Base-by-base conservation (phyloP, 2,888 invertebrate genomes). In the Dasysyrphus albostriatus region DNA sequence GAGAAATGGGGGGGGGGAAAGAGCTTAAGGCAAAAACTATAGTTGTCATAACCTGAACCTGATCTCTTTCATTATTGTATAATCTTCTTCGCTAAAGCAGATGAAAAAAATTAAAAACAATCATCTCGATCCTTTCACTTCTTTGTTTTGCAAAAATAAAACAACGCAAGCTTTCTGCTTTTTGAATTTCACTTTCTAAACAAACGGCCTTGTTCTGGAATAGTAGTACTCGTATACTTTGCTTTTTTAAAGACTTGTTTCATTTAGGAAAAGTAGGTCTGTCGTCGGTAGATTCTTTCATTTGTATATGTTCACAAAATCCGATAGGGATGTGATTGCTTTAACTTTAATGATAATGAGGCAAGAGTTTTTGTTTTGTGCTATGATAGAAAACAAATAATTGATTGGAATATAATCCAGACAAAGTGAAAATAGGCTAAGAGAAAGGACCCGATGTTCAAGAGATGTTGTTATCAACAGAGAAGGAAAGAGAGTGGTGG, bases 61-160 rank as follows among this genome's bases (percentile, higher is more conserved):
- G 83, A 75, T 75, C 74, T 70, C 63, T 69, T 83, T 79, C 47
- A 29, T 47, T 37, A 37, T 10, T 34, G 5, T 32, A 8, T 1
- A 7, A 74, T 73, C 59, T 73, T n/a, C 51, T 32, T 5, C 29
- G 14, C 6, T n/a, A 4, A 78, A 39, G 44, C 49, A 79, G 75
- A 70, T 14, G n/a, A 24, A 16, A 67, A 63, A 58, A 56, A 79
- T 63, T 49, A 56, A 63, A 72, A 84, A 47, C 84, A 84, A 80
- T 80, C 61, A 67, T 72, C 72, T 58, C 73, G 76, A 80, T 72
- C 72, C 72, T 72, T 80, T 47, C 19, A 34, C 29, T 65, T 34
- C 37, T 58, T 49, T 83, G 58, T 54, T 24, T 44, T 58, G 24
- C 29, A 34, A 37, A 42, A 34, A n/a, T n/a, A n/a, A 34, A 34